A percentile compares a stretch with the other conserved stretches of the same genome.
These are phyloP conservation scores for Ectemnius cavifrons DNA, from an alignment of 2,888 invertebrate genomes.

Conservation along the genomic window DNA sequence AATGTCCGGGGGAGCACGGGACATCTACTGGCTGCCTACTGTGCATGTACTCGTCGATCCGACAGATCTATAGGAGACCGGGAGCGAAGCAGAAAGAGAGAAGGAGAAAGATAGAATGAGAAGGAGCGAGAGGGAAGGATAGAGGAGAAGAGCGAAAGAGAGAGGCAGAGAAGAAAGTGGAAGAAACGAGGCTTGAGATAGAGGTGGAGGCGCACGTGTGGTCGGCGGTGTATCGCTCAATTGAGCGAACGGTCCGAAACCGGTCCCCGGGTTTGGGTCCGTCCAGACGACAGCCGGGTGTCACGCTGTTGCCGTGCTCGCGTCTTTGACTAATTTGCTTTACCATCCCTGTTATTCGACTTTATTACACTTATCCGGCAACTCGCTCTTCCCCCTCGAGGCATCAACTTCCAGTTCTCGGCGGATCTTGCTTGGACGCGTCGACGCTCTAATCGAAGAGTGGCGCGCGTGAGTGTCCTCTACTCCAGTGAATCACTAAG, in stretches of 20 bases:
- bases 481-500: neutral
- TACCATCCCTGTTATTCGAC: conserved; percentile 35
- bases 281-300: conserved; percentile 57
- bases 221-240: conserved; percentile 72
- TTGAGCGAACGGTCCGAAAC: conserved; percentile 66
- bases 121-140: neutral
- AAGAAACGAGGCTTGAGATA: conserved; percentile 44
- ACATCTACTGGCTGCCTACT: conserved; percentile 62
- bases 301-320: conserved; percentile 56
- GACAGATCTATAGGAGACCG: neutral
- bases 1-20: conserved; percentile 53
- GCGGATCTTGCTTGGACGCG: too few relatives aligned
- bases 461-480: too few relatives aligned
- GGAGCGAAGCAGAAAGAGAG: too few relatives aligned
- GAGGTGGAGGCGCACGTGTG: conserved; percentile 67
- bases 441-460: too few relatives aligned
- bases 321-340: conserved; percentile 62
- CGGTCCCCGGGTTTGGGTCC: conserved; percentile 56
- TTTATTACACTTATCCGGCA: neutral
- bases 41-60: conserved; percentile 38
- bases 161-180: conserved; percentile 33
- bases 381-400: neutral
- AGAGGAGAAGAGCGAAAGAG: conserved; percentile 19
- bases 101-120: neutral
- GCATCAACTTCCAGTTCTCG: too few relatives aligned